These are phyloP conservation scores for Chromobotia macracanthus DNA, from an alignment of 2,797 vertebrate genomes.

Conservation along the genomic window DNA sequence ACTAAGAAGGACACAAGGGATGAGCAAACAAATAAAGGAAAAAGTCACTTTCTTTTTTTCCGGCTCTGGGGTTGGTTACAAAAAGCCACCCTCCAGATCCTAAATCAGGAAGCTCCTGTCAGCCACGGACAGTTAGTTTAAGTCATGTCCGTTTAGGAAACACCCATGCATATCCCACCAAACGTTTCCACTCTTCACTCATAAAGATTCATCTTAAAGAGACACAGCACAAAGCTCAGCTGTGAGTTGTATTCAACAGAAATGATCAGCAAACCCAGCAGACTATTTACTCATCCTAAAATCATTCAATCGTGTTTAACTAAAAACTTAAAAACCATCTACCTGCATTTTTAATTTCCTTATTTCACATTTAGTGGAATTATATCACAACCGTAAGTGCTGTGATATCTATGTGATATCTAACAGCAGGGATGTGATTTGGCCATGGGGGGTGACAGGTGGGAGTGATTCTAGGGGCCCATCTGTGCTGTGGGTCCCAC, in stretches of 20 bases:
- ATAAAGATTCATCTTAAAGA: slow-evolving; percentile 21
- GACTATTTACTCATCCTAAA: neutral
- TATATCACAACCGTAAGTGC: no score
- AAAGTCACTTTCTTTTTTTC: neutral
- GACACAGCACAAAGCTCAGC: neutral
- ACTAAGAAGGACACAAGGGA: neutral
- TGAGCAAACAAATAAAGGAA: neutral
- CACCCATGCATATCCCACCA: slow-evolving; percentile 53
- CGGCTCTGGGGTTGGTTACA: slow-evolving; percentile 42
- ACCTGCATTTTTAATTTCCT: no score
- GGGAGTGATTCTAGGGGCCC: no score
- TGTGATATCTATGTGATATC: no score
- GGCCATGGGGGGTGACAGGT: no score
- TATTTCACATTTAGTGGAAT: no score
- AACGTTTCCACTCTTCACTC: slow-evolving; percentile 51
- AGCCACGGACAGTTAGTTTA: slow-evolving; percentile 59
- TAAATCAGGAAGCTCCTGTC: slow-evolving; percentile 63
- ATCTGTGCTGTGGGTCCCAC: no score
- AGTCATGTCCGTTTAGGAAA: slow-evolving; percentile 53
- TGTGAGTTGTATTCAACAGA: neutral
- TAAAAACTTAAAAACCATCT: no score
- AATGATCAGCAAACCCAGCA: neutral
- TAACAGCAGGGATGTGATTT: no score
- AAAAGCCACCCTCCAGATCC: slow-evolving; percentile 45
- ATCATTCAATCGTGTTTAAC: no score